Percentiles rank a stretch among this genome's conserved stretches.
Conservation (phyloP, 2,888 invertebrate species). For the Nebria salina region DNA sequence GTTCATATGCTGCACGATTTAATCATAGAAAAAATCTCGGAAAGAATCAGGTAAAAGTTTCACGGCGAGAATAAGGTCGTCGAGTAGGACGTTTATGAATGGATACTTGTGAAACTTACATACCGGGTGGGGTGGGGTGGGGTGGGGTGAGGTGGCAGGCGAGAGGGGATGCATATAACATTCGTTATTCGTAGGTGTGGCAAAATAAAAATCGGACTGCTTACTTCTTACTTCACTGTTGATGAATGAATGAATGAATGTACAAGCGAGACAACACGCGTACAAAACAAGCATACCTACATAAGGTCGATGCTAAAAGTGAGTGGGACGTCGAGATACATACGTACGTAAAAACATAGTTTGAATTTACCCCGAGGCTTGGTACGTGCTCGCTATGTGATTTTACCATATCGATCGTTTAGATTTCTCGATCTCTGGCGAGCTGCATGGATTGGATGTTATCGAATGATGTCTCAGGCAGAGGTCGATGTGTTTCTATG, state of each 20-base stretch:
- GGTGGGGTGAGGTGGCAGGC: background rate
- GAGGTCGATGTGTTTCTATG: background rate
- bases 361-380: background rate
- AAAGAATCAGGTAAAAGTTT: constrained; percentile 26
- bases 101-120: constrained; percentile 32
- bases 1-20: background rate
- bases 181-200: constrained; percentile 50
- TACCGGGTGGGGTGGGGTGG: background rate
- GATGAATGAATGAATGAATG: constrained; percentile 47
- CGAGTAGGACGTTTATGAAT: constrained; percentile 51
- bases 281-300: background rate
- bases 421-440: background rate
- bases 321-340: background rate
- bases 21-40: background rate
- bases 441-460: background rate
- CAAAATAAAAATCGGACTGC: constrained; percentile 50
- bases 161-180: constrained; percentile 19
- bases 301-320: background rate
- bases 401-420: background rate
- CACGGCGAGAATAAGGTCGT: constrained; percentile 20
- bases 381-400: background rate
- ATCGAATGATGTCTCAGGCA: background rate
- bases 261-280: background rate
- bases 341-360: background rate
- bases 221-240: constrained; percentile 20